Evolutionary conservation across 2,888 invertebrate genomes (phyloP).

Genomic region (Cheilosia impressa): DNA sequence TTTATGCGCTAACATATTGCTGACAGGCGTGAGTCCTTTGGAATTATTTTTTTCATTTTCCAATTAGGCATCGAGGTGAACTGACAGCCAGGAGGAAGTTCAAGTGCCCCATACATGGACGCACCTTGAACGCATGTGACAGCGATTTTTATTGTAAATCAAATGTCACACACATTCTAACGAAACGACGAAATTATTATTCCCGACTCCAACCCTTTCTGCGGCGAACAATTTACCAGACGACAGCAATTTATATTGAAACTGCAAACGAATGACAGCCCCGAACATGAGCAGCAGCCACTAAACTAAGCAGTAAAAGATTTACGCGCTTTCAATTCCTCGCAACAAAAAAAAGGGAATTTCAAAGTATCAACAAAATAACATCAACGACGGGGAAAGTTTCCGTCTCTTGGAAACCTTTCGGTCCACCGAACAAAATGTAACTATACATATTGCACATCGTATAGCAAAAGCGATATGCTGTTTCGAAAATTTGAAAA

Average conservation of each 20-base stretch:
- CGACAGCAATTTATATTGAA: neutral
- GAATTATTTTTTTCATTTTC: too few relatives aligned
- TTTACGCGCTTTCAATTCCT: slow-evolving; percentile 11
- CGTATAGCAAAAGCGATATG: slow-evolving; percentile 7
- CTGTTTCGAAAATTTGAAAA: slow-evolving; percentile 2
- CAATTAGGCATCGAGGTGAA: too few relatives aligned
- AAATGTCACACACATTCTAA: too few relatives aligned
- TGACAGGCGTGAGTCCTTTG: neutral
- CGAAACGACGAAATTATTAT: neutral
- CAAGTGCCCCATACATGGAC: too few relatives aligned
- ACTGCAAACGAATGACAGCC: slow-evolving; percentile 18
- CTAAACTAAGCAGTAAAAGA: slow-evolving; percentile 22
- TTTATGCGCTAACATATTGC: neutral
- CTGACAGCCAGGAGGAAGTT: too few relatives aligned
- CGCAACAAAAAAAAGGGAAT: neutral
- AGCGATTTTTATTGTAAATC: too few relatives aligned
- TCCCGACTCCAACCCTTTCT: neutral
- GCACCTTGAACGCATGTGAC: too few relatives aligned
- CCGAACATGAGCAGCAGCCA: slow-evolving; percentile 15
- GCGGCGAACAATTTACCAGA: neutral
- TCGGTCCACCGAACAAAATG: neutral
- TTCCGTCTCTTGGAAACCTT: neutral
- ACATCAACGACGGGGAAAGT: neutral
- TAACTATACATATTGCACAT: neutral
- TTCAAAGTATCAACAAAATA: slow-evolving; percentile 25